These are phyloP conservation scores for Cephus nigrinus DNA, from an alignment of 2,888 invertebrate species.

Conservation along the genomic window DNA sequence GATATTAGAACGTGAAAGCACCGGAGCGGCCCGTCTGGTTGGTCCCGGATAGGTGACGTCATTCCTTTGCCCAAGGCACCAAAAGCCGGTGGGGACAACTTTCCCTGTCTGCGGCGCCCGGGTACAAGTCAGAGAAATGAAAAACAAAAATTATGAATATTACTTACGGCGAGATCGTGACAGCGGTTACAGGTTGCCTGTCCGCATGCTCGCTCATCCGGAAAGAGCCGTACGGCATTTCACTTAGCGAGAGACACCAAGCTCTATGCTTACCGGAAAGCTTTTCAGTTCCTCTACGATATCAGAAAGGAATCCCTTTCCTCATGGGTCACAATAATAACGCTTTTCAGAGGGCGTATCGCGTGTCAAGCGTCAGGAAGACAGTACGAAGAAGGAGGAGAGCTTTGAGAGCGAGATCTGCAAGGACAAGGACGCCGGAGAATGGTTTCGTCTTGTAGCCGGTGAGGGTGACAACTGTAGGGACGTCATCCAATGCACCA, in stretches of 20 bases:
- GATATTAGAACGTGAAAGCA: constrained; percentile 66
- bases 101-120: constrained; percentile 47
- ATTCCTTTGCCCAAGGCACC: constrained; percentile 46
- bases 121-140: constrained; percentile 13
- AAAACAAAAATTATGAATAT: constrained; percentile 23
- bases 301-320: not conserved
- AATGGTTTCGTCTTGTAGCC: constrained; percentile 92
- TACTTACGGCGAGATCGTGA: not conserved
- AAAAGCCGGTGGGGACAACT: constrained; percentile 51
- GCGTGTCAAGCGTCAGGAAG: constrained; percentile 77
- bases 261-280: not conserved
- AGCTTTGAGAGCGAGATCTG: constrained; percentile 90
- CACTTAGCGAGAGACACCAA: not conserved
- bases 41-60: constrained; percentile 63
- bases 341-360: constrained; percentile 65
- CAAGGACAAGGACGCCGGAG: constrained; percentile 94
- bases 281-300: not conserved
- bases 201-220: not conserved
- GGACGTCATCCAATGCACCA: constrained; percentile 95
- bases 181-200: not conserved
- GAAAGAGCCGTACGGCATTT: not conserved
- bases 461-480: constrained; percentile 93
- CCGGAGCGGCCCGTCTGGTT: constrained; percentile 23
- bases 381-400: constrained; percentile 83
- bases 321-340: not conserved